Base-by-base conservation (phyloP, 2,888 invertebrate species). In the Orthosia gracilis region DNA sequence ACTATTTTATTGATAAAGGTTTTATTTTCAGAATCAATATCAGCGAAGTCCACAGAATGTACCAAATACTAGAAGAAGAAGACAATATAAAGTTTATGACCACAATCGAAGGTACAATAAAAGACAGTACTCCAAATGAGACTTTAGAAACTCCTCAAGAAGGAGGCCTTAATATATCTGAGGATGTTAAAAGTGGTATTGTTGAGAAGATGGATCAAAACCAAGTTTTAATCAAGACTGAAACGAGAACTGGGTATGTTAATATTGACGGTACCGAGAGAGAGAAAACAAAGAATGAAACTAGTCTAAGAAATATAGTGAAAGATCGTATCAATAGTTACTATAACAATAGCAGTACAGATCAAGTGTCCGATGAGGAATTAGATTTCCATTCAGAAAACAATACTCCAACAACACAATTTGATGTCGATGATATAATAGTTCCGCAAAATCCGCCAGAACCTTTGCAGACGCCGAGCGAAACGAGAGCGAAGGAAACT, bases 31-130 rank as follows among this genome's bases (percentile, higher is more conserved):
- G 96, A 58, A 93, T 96, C 75, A 96, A 96, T 81, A 92, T 96
- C 77, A 96, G 95, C 61, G 96, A 96, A 91, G 94, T 96, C 21
- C 94, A 96, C 77, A 93, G 94, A 89, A 91, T 96, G 77, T 96
- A 96, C 83, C 93, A 96, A 90, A 92, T 96, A 72, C 88, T 96
- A 50, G 96, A 96, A 87, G 96, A 96, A 83, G 96, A 96, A 86
- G 96, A 96, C 59, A 95, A 95, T 66, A 94, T 96, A 45, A 91
- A 94, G 70, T 94, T 96, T 67, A 94, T 95, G 95, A 92, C 92
- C 9, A 92, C 95, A 91, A 91, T 96, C 58, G 96, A 96, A 63
- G 92, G 90, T 1, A 85, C 92, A 7, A 78, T 89, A 47, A 89
- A 89, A 63, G 89, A 88, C 73, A 92, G 90, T 78, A 74, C 70